These are phyloP conservation scores for Euura lappo DNA, from an alignment of 1,140 invertebrate genomes.

Conservation along the genomic window DNA sequence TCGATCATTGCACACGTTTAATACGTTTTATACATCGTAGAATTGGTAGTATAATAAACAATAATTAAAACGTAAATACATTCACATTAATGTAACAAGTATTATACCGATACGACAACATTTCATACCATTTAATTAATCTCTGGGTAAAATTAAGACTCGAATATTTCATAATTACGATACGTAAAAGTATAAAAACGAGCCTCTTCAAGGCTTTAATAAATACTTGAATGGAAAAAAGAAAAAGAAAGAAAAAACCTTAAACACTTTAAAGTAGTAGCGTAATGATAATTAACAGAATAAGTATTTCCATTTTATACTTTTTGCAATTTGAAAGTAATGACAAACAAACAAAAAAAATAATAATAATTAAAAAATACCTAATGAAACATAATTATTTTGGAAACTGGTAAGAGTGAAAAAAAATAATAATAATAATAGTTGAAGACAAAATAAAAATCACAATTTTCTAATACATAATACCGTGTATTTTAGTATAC, in stretches of 20 bases:
- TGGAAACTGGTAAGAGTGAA: neutral
- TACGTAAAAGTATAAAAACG: neutral
- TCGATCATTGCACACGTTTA: no score
- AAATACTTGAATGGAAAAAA: no score
- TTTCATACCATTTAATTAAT: neutral
- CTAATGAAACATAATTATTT: neutral
- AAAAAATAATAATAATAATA: neutral
- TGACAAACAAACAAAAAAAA: no score
- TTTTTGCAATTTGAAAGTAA: neutral
- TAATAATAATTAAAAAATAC: no score
- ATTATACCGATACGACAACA: conserved; percentile 1
- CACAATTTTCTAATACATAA: neutral
- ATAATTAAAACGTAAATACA: neutral
- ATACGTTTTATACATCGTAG: no score
- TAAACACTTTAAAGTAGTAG: neutral
- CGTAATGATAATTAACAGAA: neutral
- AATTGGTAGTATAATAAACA: no score
- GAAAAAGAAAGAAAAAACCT: neutral
- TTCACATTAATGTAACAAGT: conserved; percentile 12
- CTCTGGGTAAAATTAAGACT: neutral
- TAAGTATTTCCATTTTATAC: conserved; percentile 2
- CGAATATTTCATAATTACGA: neutral
- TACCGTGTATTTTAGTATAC: neutral
- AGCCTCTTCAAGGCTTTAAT: conserved; percentile 2
- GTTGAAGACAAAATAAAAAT: neutral